Evolutionary conservation across 2,797 vertebrate genomes (phyloP).

Genomic region (Trachurus trachurus): DNA sequence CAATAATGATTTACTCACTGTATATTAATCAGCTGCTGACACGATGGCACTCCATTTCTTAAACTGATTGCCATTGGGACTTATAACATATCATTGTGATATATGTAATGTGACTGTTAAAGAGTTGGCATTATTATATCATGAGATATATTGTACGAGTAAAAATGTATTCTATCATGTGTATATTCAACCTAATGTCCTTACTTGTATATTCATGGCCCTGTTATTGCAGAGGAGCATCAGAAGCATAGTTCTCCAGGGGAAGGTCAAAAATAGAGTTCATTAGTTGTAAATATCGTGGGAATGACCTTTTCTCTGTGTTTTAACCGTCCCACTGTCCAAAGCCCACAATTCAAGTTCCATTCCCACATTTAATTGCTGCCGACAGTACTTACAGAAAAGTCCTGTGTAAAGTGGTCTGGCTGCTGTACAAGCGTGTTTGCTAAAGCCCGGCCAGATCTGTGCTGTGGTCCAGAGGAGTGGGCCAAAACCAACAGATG

Average conservation of each 20-base stretch:
- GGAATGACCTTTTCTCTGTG: constrained; percentile 72
- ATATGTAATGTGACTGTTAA: constrained; percentile 12
- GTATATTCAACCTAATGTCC: constrained; percentile 35
- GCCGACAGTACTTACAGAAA: constrained; percentile 77
- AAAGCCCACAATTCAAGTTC: constrained; percentile 47
- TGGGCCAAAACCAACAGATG: constrained; percentile 90
- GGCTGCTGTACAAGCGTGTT: constrained; percentile 82
- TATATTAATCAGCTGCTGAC: constrained; percentile 74
- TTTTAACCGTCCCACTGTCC: constrained; percentile 53
- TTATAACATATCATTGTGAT: constrained; percentile 29
- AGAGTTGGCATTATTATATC: constrained; percentile 15
- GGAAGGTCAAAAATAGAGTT: constrained; percentile 52
- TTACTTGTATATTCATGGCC: constrained; percentile 42
- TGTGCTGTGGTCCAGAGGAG: constrained; percentile 76
- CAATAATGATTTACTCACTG: constrained; percentile 73
- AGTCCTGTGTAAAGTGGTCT: constrained; percentile 82
- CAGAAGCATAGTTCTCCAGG: constrained; percentile 34
- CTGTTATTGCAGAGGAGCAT: constrained; percentile 36
- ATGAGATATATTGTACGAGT: not conserved
- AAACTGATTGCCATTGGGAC: constrained; percentile 65
- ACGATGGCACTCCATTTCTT: constrained; percentile 56
- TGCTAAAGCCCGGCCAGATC: constrained; percentile 80
- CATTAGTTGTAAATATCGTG: constrained; percentile 55
- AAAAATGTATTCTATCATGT: constrained; percentile 5
- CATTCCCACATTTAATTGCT: constrained; percentile 76